Evolutionary conservation across 2,113 vertebrate species (phyloP), one percentile per base, ranked within the genome.

Genomic region (Lophochroa leadbeateri): DNA sequence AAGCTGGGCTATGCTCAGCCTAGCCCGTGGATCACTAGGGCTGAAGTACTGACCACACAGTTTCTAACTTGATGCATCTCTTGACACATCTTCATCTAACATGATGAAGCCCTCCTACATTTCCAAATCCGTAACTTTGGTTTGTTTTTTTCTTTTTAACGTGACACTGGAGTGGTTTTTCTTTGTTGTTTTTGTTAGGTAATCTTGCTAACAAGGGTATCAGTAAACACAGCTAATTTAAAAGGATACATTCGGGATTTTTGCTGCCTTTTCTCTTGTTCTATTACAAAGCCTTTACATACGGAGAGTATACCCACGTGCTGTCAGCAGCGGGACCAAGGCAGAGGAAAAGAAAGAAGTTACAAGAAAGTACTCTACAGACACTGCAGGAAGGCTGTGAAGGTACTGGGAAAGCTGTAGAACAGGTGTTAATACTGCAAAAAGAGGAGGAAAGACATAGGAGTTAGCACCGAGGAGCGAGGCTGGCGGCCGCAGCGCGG

Each of bases 221-320:
- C 21, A 21, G 21, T 4, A 69, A 5, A 28, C 17, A 72, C 16
- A 55, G 13, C 5, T 16, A 44, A 18, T n/a, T 72, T 47, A 17
- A 60, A 86, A 86, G 12, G 17, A 33, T 10, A 24, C n/a, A 5
- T 15, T 47, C 6, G 5, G 11, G 6, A 64, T 17, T 90, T 92
- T 15, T 28, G 7, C 55, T n/a, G n/a, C 0, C 11, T 50, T 44
- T 65, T 17, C 41, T 50, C 52, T 50, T 41, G 17, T 43, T 55
- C 27, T 70, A 1, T 31, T 29, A 39, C 15, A 31, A 50, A 44
- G 7, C 10, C 24, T 43, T 83, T 39, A 68, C 16, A 11, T 13
- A 27, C 13, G 14, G 17, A n/a, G 28, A 60, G 25, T 4, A 20
- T 2, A 43, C 15, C 9, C 9, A 11, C 0, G 24, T 3, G 6